Evolutionary conservation across 2,888 invertebrate genomes (phyloP).

Genomic region (Anoplius nigerrimus): DNA sequence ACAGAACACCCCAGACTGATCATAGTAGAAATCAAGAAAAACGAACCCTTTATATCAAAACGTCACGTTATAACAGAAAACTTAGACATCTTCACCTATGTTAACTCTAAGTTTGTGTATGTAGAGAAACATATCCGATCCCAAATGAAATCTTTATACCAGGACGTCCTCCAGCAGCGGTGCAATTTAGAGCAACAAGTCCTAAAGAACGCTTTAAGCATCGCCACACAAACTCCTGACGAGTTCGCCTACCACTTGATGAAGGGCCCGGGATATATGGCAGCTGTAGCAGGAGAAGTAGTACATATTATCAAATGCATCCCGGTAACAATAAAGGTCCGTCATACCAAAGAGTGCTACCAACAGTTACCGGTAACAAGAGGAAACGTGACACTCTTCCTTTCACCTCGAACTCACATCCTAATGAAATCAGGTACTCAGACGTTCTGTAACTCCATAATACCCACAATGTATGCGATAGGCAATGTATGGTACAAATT

Average conservation of each 20-base stretch:
- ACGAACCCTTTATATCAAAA: no score
- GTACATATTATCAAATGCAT: no score
- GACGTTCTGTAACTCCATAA: constrained; percentile 38
- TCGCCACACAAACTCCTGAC: constrained; percentile 50
- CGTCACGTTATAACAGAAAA: constrained; percentile 14
- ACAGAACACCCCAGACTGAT: background rate
- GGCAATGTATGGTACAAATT: no score
- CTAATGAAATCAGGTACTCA: constrained; percentile 41
- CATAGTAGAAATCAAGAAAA: constrained; percentile 2
- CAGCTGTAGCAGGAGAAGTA: constrained; percentile 51
- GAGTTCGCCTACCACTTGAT: constrained; percentile 51
- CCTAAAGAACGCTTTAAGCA: constrained; percentile 45
- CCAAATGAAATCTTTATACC: constrained; percentile 43
- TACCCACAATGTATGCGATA: no score
- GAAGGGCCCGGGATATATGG: constrained; percentile 50
- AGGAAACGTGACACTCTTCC: constrained; percentile 29
- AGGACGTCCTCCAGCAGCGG: constrained; percentile 42
- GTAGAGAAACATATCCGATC: constrained; percentile 48
- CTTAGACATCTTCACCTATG: constrained; percentile 40
- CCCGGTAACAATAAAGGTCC: constrained; percentile 42
- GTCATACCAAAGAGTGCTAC: constrained; percentile 39
- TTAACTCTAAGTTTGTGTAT: constrained; percentile 55
- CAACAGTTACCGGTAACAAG: constrained; percentile 47
- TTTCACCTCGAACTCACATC: constrained; percentile 48
- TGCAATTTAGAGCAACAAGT: constrained; percentile 52